Conservation (phyloP, 1,140 invertebrate species). For the Zaprionus tsacasi region DNA sequence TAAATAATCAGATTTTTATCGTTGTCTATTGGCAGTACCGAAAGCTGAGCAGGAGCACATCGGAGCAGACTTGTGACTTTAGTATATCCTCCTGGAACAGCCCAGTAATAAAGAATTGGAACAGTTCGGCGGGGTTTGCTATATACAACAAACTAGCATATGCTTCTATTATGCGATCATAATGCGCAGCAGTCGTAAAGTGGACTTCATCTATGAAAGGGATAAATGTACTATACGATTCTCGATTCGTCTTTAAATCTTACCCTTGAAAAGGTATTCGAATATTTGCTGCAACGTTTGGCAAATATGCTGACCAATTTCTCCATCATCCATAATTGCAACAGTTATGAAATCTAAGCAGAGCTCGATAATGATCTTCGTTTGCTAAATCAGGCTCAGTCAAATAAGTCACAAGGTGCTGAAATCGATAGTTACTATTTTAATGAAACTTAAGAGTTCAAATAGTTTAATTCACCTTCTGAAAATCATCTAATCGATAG, state of each 20-base stretch:
- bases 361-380: conserved; percentile 23
- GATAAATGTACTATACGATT: neutral
- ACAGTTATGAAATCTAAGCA: conserved; percentile 50
- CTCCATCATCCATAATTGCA: conserved; percentile 15
- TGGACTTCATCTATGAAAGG: conserved; percentile 36
- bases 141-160: conserved; percentile 45
- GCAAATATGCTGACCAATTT: conserved; percentile 28
- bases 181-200: conserved; percentile 41
- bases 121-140: conserved; percentile 1
- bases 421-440: neutral
- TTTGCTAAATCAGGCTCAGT: neutral
- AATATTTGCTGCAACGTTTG: conserved; percentile 41
- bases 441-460: neutral
- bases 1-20: no score
- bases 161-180: conserved; percentile 47
- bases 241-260: neutral
- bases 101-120: conserved; percentile 39
- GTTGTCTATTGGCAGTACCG: conserved; percentile 28
- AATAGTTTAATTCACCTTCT: conserved; percentile 29
- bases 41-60: conserved; percentile 58
- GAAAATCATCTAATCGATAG: conserved; percentile 49
- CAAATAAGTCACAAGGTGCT: conserved; percentile 26
- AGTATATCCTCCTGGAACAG: conserved; percentile 53
- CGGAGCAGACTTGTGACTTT: conserved; percentile 46
- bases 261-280: conserved; percentile 56